Evolutionary conservation across 2,888 invertebrate species (phyloP).

Genomic region (Drosophila prostipennis): DNA sequence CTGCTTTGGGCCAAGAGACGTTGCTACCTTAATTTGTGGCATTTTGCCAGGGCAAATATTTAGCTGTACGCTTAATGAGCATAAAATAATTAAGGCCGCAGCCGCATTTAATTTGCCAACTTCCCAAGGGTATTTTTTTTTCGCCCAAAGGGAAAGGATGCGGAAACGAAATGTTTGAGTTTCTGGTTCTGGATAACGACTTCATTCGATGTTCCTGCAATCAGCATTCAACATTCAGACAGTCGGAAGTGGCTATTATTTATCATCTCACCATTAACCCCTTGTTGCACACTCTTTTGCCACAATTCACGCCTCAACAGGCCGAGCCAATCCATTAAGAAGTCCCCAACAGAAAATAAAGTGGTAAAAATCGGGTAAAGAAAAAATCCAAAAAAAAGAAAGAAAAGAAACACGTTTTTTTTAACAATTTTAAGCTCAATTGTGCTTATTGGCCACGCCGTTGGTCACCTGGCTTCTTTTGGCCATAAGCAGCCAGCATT

Average conservation of each 20-base stretch:
- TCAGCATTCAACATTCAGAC: conserved; percentile 30
- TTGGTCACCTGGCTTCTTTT: conserved; percentile 77
- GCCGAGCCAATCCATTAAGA: conserved; percentile 69
- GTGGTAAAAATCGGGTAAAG: conserved; percentile 1
- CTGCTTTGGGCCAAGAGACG: conserved; percentile 70
- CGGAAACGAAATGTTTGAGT: conserved; percentile 5
- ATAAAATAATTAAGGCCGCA: conserved; percentile 76
- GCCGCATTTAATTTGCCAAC: conserved; percentile 70
- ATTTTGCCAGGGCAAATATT: conserved; percentile 46
- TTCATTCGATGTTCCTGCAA: conserved; percentile 36
- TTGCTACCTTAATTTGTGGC: conserved; percentile 55
- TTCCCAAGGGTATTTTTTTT: conserved; percentile 48
- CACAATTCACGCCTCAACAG: conserved; percentile 48
- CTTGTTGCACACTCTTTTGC: conserved; percentile 38
- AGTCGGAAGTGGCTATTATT: conserved; percentile 37
- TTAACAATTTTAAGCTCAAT: conserved; percentile 73
- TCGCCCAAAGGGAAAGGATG: conserved; percentile 46
- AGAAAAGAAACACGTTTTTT: conserved; percentile 76
- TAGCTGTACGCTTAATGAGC: conserved; percentile 69
- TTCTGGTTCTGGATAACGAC: conserved; percentile 33
- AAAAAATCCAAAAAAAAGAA: conserved; percentile 43
- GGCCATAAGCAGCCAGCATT: conserved; percentile 45
- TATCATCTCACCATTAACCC: conserved; percentile 31
- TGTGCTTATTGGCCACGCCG: conserved; percentile 66
- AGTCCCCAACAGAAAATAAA: conserved; percentile 49